Percentiles rank a stretch among this genome's conserved stretches.
Evolutionary conservation across 2,113 vertebrate genomes (phyloP).

Genomic region (Cephalopterus ornatus): DNA sequence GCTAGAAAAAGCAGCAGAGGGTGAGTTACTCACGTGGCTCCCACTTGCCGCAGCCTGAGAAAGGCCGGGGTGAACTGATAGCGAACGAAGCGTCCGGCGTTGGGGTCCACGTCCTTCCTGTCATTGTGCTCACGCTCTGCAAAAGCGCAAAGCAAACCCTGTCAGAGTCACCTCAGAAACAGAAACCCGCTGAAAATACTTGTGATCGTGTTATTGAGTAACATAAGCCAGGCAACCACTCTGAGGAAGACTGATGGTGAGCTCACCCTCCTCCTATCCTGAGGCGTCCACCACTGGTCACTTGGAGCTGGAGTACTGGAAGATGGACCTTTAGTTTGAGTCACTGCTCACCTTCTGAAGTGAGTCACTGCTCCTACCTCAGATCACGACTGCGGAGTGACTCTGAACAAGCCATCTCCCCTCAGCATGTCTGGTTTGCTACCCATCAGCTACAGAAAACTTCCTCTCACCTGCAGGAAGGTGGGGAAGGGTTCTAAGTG

Average conservation of each 20-base stretch:
- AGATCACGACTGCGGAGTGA: neutral
- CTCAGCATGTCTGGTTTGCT: neutral
- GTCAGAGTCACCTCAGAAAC: neutral
- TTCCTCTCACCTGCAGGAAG: neutral
- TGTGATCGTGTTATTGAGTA: neutral
- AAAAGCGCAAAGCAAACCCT: neutral
- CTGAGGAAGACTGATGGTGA: neutral
- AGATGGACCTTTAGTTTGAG: neutral
- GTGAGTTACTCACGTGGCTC: slow-evolving; percentile 91
- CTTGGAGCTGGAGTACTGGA: neutral
- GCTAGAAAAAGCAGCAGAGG: neutral
- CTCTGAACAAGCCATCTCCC: neutral
- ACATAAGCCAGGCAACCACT: neutral
- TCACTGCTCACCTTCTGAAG: neutral
- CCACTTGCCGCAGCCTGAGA: slow-evolving; percentile 91
- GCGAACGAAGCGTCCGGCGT: slow-evolving; percentile 92
- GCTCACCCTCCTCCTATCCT: neutral
- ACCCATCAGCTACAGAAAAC: neutral
- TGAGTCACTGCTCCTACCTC: neutral
- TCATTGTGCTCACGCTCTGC: slow-evolving; percentile 80
- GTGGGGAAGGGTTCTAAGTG: neutral
- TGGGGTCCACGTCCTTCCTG: slow-evolving; percentile 88
- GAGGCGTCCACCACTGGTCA: neutral
- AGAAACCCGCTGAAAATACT: neutral
- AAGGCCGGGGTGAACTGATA: slow-evolving; percentile 98